A percentile compares a stretch with the other conserved stretches of the same genome.
Evolutionary conservation across 23 tunicate species (phyloP).

Genomic region (Halocynthia roretzi): DNA sequence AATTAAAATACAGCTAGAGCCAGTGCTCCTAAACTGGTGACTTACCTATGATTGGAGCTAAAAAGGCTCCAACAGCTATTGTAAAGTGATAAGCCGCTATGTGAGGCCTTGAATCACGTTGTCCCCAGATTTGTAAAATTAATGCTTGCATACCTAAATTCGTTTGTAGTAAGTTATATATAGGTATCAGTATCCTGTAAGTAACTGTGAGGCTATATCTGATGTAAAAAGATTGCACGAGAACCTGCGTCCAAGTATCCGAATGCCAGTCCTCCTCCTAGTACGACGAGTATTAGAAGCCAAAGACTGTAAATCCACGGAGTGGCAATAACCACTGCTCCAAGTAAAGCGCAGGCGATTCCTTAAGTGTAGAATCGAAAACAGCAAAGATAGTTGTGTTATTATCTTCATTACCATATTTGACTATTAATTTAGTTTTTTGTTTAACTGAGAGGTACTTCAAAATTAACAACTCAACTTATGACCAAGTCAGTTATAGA

Average conservation of each 20-base stretch:
- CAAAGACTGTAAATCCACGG: conserved; percentile 83
- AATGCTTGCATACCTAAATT: conserved; percentile 89
- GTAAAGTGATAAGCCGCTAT: conserved; percentile 91
- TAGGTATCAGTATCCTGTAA: too few relatives aligned
- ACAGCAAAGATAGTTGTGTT: background rate
- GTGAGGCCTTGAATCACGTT: conserved; percentile 60
- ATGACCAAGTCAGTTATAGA: too few relatives aligned
- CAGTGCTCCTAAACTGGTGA: background rate
- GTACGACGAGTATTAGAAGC: conserved; percentile 80
- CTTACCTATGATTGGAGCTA: conserved; percentile 81
- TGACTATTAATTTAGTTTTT: background rate
- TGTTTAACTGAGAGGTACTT: background rate
- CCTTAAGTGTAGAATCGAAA: conserved; percentile 23
- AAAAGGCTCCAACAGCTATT: conserved; percentile 86
- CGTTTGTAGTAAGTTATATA: too few relatives aligned
- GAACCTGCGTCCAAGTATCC: conserved; percentile 89
- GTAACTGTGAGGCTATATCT: background rate
- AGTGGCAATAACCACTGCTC: conserved; percentile 61
- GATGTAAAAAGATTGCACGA: background rate
- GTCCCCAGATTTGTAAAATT: conserved; percentile 87
- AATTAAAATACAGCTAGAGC: background rate
- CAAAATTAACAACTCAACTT: too few relatives aligned
- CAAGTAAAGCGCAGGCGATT: conserved; percentile 41
- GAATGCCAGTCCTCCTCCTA: conserved; percentile 73
- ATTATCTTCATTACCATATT: too few relatives aligned